Evolutionary conservation across 2,888 invertebrate genomes (phyloP).

Genomic region (Xestoiulus laeticollis): DNA sequence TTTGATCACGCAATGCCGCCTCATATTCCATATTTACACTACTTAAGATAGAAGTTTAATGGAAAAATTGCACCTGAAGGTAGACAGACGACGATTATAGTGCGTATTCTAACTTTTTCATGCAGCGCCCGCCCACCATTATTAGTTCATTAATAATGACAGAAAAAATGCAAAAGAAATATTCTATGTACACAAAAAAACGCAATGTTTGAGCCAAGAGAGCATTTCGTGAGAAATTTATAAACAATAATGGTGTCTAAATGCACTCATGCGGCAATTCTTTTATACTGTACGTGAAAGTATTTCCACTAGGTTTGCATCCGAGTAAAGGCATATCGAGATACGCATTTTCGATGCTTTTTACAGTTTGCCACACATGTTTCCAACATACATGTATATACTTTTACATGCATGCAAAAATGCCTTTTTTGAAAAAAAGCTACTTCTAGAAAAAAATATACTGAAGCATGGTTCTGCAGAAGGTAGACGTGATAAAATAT

Average conservation of each 20-base stretch:
- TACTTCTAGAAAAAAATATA: too few species aligned
- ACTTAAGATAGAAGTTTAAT: not conserved
- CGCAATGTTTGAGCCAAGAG: not conserved
- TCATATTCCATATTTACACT: not conserved
- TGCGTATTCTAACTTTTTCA: not conserved
- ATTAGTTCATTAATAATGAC: conserved; percentile 20
- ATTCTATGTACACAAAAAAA: not conserved
- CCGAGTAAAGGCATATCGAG: not conserved
- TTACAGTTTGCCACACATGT: too few species aligned
- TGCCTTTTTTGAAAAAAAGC: too few species aligned
- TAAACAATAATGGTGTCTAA: not conserved
- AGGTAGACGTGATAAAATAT: too few species aligned
- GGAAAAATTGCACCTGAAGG: not conserved
- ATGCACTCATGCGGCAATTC: not conserved
- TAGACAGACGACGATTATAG: not conserved
- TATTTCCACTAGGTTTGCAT: not conserved
- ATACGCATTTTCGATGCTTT: too few species aligned
- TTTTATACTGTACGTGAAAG: not conserved
- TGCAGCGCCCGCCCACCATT: not conserved
- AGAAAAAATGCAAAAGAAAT: not conserved
- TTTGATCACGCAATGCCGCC: not conserved
- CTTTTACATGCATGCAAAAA: too few species aligned
- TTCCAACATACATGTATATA: too few species aligned
- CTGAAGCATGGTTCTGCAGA: too few species aligned
- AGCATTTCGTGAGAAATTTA: conserved; percentile 3